Evolutionary conservation across 2,888 invertebrate species (phyloP).

Genomic region (Pseudococcus jackbeardsleyi): DNA sequence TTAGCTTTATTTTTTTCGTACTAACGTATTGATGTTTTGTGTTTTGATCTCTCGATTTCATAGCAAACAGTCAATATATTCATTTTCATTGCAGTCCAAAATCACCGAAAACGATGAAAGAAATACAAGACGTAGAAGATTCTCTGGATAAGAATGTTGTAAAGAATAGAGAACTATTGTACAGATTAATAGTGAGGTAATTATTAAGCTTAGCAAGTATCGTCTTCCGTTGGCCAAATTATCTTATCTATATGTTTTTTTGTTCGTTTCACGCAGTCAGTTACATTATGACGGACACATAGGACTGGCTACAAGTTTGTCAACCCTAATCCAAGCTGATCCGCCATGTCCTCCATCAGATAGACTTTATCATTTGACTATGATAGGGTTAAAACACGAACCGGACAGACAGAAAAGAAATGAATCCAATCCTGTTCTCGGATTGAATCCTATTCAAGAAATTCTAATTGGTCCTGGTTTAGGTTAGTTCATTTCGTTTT

Average conservation of each 20-base stretch:
- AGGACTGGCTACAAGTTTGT: conserved; percentile 87
- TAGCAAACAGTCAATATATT: neutral
- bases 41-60: neutral
- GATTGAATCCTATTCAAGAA: conserved; percentile 75
- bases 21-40: neutral
- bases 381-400: conserved; percentile 87
- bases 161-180: conserved; percentile 89
- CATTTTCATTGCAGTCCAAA: neutral
- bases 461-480: conserved; percentile 78
- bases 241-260: neutral
- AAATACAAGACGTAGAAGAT: conserved; percentile 48
- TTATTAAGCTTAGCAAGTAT: neutral
- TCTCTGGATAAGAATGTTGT: conserved; percentile 69
- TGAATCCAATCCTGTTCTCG: conserved; percentile 72
- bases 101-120: conserved; percentile 56
- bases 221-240: neutral
- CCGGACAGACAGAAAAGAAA: conserved; percentile 76
- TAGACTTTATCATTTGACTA: conserved; percentile 84
- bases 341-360: conserved; percentile 97
- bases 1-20: neutral
- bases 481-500: conserved; percentile 67
- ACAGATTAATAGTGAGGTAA: conserved; percentile 93
- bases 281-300: conserved; percentile 98
- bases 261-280: conserved; percentile 77
- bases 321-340: conserved; percentile 88